Base-by-base conservation (phyloP, 2,888 invertebrate genomes). In the Galeopsomyia nigrocyanea region DNA sequence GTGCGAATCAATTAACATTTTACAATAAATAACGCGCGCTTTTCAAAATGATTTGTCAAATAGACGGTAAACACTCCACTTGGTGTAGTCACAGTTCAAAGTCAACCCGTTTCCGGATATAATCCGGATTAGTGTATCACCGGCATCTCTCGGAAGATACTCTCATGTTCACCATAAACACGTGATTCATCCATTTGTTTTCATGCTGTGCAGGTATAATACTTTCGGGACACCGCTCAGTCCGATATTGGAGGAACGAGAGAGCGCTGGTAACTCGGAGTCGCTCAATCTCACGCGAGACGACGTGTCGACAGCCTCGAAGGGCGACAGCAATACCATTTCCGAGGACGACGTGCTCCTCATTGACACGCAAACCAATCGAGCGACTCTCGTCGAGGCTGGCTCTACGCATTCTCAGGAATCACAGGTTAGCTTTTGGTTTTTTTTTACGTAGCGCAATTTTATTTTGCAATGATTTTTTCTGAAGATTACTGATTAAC, bases 161-260 rank as follows among this genome's bases (percentile, higher is more conserved):
- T 26, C 10, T 39, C 10, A 7, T 39, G 39, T 46, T 56, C 50
- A 46, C 7, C 26, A 53, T 14, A 67, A 53, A 57, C 16, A 83
- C 0, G 16, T 39, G 10, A 10, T 22, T 56, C 56, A 21, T 56
- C 9, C 19, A 39, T 26, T 86, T 73, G 81, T 86, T 26, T 39
- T 13, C 39, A 39, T 39, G 5, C 39, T 10, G 5, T 10, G 13
- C 39, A 86, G 87, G 77, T 91, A 91, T 77, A 90, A 90, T 77
- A 86, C 88, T 21, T 90, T 89, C 77, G 89, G 90, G 21, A 88
- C 89, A 0, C 90, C 90, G 0, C 79, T 91, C 17, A 90, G 90
- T 63, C 91, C 91, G 0, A 91, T 91, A 70, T 85, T 90, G 26
- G 91, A 91, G 81, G 91, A 91, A 83, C 87, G 88, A 50, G 88